Evolutionary conservation across 2,888 invertebrate genomes (phyloP), one percentile per base, ranked within the genome.

Genomic region (Brenthis hecate): DNA sequence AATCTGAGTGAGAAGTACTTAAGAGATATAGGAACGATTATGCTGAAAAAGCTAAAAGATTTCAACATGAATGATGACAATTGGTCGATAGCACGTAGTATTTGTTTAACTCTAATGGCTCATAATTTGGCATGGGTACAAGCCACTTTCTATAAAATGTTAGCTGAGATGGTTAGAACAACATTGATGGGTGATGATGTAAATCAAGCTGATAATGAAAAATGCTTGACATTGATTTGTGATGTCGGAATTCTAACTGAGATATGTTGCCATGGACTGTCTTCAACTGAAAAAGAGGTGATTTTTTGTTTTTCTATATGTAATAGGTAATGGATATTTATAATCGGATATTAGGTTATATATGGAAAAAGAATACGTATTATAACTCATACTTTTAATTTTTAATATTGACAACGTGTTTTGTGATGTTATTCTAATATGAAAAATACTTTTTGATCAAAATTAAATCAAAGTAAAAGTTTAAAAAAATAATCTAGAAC

Each of bases 211-310:
- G 84, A 86, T 14, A 84, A 84, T 62, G 94, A 94, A 76, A 92
- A 89, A 75, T 89, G 91, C 77, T 83, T 93, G 73, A 89, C 83
- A 54, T 92, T 95, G 80, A 78, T 96, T 54, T 88, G 94, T 69
- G 93, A 94, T 72, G 87, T 94, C 16, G 89, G 89, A 56, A 84
- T 96, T 62, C 78, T 96, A 63, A 94, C 92, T 1, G 95, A 96
- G 87, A 94, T 96, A 50, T 93, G 94, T 71, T 93, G 94, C 74
- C 94, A 95, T 79, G 96, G 96, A 56, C 77, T 94, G 13, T 91
- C 88, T 13, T 93, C 92, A 0, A 79, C 78, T 36, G 75, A 74
- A 11, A 81, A 82, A 76, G 85, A 87, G 84, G 92, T 88, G 66
- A 66, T 57, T 65, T 65, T 51, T 13, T 13, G 0, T 2, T n/a